Conservation (phyloP, 2,797 vertebrate species). For the Apodemus agrarius region DNA sequence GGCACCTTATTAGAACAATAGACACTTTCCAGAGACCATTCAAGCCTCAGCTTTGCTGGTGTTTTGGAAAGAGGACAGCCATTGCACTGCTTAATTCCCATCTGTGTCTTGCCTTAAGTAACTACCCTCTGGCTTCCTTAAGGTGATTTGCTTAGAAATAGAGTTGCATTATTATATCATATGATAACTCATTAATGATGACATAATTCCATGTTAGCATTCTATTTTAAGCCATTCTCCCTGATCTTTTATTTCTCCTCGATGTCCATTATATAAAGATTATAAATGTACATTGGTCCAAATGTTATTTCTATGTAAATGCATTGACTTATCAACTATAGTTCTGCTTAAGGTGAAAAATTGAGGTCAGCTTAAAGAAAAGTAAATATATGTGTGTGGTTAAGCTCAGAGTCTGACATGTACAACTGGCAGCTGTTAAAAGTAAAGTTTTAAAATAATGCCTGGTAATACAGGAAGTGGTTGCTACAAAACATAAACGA, state of each 20-base stretch:
- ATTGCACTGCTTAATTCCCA: constrained; percentile 60
- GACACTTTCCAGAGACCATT: constrained; percentile 67
- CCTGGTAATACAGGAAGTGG: neutral
- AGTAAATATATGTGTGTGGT: neutral
- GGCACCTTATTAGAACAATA: constrained; percentile 47
- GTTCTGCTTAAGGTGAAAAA: constrained; percentile 47
- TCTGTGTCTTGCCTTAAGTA: constrained; percentile 47
- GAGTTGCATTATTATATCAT: constrained; percentile 11
- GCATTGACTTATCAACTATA: constrained; percentile 28
- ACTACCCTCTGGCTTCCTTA: constrained; percentile 31
- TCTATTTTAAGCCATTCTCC: constrained; percentile 15
- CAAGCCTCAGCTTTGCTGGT: neutral
- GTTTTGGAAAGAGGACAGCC: constrained; percentile 47
- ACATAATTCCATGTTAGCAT: constrained; percentile 9
- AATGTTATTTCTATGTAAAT: constrained; percentile 51
- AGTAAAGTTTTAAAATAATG: constrained; percentile 14
- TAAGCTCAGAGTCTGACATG: constrained; percentile 30
- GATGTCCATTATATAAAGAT: neutral
- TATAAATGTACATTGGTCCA: neutral
- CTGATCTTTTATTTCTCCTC: constrained; percentile 23
- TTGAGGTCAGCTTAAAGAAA: neutral
- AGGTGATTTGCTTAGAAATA: constrained; percentile 54
- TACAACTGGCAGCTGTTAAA: constrained; percentile 24
- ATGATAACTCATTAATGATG: constrained; percentile 44
- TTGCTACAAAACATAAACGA: neutral